A percentile compares a stretch with the other conserved stretches of the same genome.
Conservation (phyloP, 1,140 invertebrate species). For the Trachymyrmex cornetzi region DNA sequence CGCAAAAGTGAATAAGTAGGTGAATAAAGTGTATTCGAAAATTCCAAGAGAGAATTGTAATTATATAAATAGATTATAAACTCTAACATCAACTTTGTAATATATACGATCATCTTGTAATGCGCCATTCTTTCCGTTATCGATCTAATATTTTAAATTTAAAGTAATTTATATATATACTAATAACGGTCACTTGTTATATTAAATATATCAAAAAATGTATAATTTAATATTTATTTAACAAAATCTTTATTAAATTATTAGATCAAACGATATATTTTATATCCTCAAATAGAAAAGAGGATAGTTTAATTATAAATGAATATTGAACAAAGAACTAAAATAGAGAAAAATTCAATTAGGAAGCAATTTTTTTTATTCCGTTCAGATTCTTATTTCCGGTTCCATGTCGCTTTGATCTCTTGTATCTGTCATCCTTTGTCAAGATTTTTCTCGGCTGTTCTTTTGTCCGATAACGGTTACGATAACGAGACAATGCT, state of each 20-base stretch:
- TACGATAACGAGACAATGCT: slow-evolving; percentile 74
- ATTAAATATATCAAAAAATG: background rate
- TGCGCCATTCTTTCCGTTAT: background rate
- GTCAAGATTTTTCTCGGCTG: slow-evolving; percentile 54
- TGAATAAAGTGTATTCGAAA: slow-evolving; percentile 42
- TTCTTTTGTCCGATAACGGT: slow-evolving; percentile 71
- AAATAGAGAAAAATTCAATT: slow-evolving; percentile 52
- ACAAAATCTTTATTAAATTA: background rate
- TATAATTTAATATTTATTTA: background rate
- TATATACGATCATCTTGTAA: background rate
- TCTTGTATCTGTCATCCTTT: slow-evolving; percentile 28
- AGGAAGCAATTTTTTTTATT: slow-evolving; percentile 3
- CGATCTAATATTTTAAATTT: background rate
- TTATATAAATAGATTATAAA: slow-evolving; percentile 1
- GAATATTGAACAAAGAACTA: slow-evolving; percentile 27
- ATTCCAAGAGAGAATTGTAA: slow-evolving; percentile 6
- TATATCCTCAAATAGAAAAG: background rate
- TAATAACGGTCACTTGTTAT: background rate
- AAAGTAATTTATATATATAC: background rate
- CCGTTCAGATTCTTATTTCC: slow-evolving; percentile 55
- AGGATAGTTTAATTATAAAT: slow-evolving; percentile 30
- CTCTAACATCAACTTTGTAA: background rate
- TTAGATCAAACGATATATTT: background rate
- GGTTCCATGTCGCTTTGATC: slow-evolving; percentile 8
- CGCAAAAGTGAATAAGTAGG: background rate